These are phyloP conservation scores for Laticauda colubrina DNA, from an alignment of 2,113 vertebrate genomes.

Conservation along the genomic window DNA sequence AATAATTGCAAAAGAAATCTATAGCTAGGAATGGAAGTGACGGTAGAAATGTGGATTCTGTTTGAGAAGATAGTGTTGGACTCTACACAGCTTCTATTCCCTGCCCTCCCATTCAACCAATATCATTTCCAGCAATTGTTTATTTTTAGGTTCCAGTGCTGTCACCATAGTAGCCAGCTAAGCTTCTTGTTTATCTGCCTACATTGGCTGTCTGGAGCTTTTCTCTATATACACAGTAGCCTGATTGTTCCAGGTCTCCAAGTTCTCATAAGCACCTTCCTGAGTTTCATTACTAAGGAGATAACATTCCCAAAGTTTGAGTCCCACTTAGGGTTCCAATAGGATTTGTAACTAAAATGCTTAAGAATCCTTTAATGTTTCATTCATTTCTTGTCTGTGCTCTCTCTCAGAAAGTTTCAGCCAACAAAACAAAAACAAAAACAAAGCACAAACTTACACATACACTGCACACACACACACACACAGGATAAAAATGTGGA, in stretches of 20 bases:
- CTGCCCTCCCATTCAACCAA: neutral
- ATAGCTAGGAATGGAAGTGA: neutral
- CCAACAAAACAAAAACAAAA: neutral
- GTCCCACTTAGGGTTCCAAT: conserved; percentile 2
- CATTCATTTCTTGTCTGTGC: neutral
- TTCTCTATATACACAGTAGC: conserved; percentile 5
- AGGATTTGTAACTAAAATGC: conserved; percentile 20
- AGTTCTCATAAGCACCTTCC: conserved; percentile 29
- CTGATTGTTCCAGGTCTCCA: conserved; percentile 15
- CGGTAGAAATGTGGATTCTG: neutral
- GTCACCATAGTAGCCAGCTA: neutral
- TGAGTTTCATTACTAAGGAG: neutral
- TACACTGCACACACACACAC: neutral
- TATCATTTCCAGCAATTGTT: conserved; percentile 15
- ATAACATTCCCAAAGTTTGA: neutral
- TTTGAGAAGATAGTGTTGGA: neutral
- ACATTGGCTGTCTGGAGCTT: neutral
- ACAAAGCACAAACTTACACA: neutral
- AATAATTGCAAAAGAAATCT: neutral
- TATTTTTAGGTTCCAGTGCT: conserved; percentile 26
- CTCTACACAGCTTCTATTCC: neutral
- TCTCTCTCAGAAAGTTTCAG: neutral
- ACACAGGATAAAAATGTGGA: neutral
- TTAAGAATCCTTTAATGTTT: conserved; percentile 15
- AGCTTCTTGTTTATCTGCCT: neutral